A percentile compares a stretch with the other conserved stretches of the same genome.
Conservation (phyloP, 2,888 invertebrate species). For the Alloscopus bannaensis region DNA sequence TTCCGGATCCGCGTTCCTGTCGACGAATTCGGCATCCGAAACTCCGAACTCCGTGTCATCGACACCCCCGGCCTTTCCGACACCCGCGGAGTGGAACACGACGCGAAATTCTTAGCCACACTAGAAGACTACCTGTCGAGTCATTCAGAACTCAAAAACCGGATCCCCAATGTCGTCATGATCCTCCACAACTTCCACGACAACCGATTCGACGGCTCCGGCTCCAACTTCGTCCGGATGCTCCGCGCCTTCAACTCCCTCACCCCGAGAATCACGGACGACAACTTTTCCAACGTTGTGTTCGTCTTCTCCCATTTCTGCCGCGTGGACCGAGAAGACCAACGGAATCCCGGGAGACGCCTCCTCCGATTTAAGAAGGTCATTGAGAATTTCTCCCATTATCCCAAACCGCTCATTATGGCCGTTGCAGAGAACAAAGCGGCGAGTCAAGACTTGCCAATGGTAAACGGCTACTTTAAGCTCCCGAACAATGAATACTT, state of each 20-base stretch:
- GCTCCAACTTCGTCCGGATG: conserved; percentile 42
- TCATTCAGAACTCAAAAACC: conserved; percentile 40
- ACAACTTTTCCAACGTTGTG: conserved; percentile 49
- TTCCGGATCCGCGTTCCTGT: conserved; percentile 53
- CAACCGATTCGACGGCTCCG: conserved; percentile 46
- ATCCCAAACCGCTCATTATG: conserved; percentile 46
- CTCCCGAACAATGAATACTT: conserved; percentile 54
- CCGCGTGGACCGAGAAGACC: conserved; percentile 5
- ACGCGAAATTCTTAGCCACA: conserved; percentile 45
- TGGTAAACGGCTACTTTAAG: conserved; percentile 45
- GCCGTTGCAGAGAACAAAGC: conserved; percentile 55
- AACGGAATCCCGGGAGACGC: not conserved
- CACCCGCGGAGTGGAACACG: conserved; percentile 48
- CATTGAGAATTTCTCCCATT: conserved; percentile 43
- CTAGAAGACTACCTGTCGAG: conserved; percentile 10
- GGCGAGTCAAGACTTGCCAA: conserved; percentile 9
- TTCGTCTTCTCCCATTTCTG: conserved; percentile 55
- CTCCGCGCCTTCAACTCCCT: conserved; percentile 31
- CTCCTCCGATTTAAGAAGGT: conserved; percentile 29
- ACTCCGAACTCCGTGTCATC: conserved; percentile 53
- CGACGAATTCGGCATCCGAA: conserved; percentile 40
- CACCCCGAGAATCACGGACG: conserved; percentile 31
- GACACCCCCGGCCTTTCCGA: conserved; percentile 58
- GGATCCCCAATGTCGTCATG: conserved; percentile 49
- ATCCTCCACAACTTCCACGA: conserved; percentile 44